These are phyloP conservation scores for Pandemis corylana DNA, from an alignment of 2,888 invertebrate species.

Conservation along the genomic window DNA sequence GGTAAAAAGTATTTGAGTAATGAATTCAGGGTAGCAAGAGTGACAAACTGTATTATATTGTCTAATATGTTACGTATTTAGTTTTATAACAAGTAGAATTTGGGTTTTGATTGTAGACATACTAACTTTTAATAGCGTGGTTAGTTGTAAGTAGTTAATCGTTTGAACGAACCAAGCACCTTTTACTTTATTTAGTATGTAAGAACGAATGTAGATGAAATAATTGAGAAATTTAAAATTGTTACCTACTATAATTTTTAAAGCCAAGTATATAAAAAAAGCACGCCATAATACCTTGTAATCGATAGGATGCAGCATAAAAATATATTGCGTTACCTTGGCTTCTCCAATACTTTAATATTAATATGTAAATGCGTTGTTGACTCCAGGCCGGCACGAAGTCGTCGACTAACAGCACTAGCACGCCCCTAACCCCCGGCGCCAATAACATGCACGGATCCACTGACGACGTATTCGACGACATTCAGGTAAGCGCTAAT, in stretches of 20 bases:
- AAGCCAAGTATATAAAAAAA: not conserved
- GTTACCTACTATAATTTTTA: too few species aligned
- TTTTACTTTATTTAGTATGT: not conserved
- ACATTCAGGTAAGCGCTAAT: constrained; percentile 74
- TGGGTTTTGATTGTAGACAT: not conserved
- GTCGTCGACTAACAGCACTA: constrained; percentile 76
- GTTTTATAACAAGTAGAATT: not conserved
- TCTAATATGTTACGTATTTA: not conserved
- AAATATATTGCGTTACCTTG: not conserved
- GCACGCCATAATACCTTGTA: not conserved
- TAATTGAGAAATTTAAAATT: not conserved
- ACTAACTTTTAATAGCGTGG: not conserved
- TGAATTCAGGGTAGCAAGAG: too few species aligned
- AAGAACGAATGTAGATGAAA: not conserved
- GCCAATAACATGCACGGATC: constrained; percentile 76
- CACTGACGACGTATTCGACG: constrained; percentile 78
- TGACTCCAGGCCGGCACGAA: constrained; percentile 69
- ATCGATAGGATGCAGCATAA: not conserved
- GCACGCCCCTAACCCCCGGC: constrained; percentile 76
- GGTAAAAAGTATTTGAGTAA: not conserved
- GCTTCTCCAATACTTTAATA: not conserved
- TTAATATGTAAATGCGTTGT: constrained; percentile 44
- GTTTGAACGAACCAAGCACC: not conserved
- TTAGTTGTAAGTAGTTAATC: not conserved
- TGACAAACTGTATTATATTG: not conserved